These are phyloP conservation scores for Beroe forskalii DNA, from an alignment of 37 sponge, comb jelly and placozoan genomes.

Conservation along the genomic window DNA sequence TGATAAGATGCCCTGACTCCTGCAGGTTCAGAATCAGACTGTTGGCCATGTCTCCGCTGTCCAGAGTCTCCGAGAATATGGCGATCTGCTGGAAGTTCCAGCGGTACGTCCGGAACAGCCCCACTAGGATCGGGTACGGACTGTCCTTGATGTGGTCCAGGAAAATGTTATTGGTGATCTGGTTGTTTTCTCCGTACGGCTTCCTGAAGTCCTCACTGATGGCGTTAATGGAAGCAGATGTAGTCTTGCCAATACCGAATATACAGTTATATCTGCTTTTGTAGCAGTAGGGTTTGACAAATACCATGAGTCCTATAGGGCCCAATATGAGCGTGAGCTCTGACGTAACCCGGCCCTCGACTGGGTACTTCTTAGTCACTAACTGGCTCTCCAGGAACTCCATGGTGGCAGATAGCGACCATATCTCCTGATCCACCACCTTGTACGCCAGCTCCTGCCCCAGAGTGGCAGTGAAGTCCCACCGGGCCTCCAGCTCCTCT, in stretches of 20 bases:
- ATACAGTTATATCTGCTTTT: slow-evolving; percentile 3
- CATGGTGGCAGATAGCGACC: neutral
- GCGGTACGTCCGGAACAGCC: neutral
- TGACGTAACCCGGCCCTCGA: neutral
- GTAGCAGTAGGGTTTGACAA: slow-evolving; percentile 45
- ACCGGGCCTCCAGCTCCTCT: slow-evolving; percentile 4
- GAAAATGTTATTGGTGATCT: slow-evolving; percentile 24
- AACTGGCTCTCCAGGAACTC: slow-evolving; percentile 8
- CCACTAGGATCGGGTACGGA: neutral
- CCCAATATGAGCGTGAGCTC: slow-evolving; percentile 38
- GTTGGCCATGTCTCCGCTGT: neutral
- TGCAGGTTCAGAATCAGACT: slow-evolving; percentile 31
- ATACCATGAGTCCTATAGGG: neutral
- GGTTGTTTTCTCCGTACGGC: neutral
- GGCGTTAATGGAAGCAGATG: neutral
- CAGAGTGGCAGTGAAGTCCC: neutral
- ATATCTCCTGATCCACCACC: neutral
- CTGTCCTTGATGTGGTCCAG: slow-evolving; percentile 10
- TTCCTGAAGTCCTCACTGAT: neutral
- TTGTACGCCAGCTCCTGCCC: slow-evolving; percentile 29
- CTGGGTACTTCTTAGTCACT: neutral
- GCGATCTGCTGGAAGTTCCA: slow-evolving; percentile 33
- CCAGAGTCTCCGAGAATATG: neutral
- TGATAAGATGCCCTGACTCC: neutral
- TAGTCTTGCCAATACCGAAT: slow-evolving; percentile 21